A percentile compares a stretch with the other conserved stretches of the same genome.
These are phyloP conservation scores for crab-eating macaque (Macaca fascicularis) DNA, from an alignment of 2,113 vertebrate species.

Conservation along the genomic window T2T-MFA8v1.1 NC_088389.1:51150001-51150500, in stretches of 20 bases:
- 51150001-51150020: neutral
- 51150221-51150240: neutral
- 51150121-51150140: neutral
- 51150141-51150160: neutral
- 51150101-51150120: neutral
- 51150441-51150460: neutral
- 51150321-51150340: neutral
- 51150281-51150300: neutral
- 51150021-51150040: neutral
- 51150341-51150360: neutral
- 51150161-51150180: neutral
- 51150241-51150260: neutral
- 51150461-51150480: neutral
- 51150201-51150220: neutral
- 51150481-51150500: neutral
- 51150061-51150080: neutral
- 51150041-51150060: neutral
- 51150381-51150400: neutral
- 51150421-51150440: neutral
- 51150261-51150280: neutral
- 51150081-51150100: neutral
- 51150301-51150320: neutral
- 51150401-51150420: neutral
- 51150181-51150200: neutral
- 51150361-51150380: neutral